Base-by-base conservation (phyloP, 2,797 vertebrate genomes). In the Salarias fasciatus region DNA sequence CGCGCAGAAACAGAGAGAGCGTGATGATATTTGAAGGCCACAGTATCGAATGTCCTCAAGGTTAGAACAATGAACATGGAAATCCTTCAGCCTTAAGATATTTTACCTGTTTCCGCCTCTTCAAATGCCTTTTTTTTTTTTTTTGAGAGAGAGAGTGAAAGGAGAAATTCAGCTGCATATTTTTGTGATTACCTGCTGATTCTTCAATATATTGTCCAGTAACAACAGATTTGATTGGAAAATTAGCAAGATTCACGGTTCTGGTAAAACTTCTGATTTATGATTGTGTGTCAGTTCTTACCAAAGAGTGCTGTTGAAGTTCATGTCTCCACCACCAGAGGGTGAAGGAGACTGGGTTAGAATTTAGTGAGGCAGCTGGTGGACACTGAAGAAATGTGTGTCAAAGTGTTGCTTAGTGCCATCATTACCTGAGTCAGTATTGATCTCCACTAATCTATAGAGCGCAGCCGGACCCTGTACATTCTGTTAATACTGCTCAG, bases 401-500 rank as follows among this genome's bases (percentile, higher is more conserved):
- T 40, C 18, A 10, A 44, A 31, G 40, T 29, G 62, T 28, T 42
- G 18, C n/a, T n/a, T 7, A 29, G 11, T 6, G 50, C 10, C 45
- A 55, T 43, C 36, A 41, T 62, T 75, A 77, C 61, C 63, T 71
- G 46, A 58, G 56, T 71, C 80, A 88, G 77, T 89, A 76, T 86
- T 88, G 58, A 50, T 44, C 63, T 49, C 58, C 62, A 42, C 31
- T 28, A 14, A 11, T 18, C 55, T 53, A 61, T 74, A 45, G 7
- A 60, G 43, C 41, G 41, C 5, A 57, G 33, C 30, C 35, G 55
- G 9, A 48, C 30, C 47, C 13, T 73, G 69, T 63, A 73, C 15
- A 53, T 76, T 61, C 2, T 70, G 63, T 63, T 58, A 11, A 56
- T 74, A 49, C 11, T 42, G 7, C 52, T 49, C 6, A 15, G 18